Evolutionary conservation across 2,113 vertebrate species (phyloP), one percentile per base, ranked within the genome.

Genomic region (Prunella fulvescens): DNA sequence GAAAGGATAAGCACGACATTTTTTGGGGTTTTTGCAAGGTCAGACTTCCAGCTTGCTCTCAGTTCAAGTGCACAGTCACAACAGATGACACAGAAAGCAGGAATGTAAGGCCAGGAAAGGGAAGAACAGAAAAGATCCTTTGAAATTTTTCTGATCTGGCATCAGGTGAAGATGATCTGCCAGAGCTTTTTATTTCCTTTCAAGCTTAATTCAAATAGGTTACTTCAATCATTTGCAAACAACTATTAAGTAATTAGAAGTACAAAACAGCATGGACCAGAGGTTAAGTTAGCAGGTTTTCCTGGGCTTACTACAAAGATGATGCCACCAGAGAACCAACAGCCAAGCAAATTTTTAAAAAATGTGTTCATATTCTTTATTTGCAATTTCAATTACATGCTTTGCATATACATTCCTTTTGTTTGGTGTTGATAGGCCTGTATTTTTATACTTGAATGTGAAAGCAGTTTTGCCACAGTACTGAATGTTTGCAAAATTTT

Each of bases 321-420:
- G 50, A 51, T 72, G 14, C 8, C 47, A 53, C 6, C 12, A 80
- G 37, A 37, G 9, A 73, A 12, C 6, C 42, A 89, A 51, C 2
- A 77, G 24, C 14, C 25, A 77, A 80, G 28, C 9, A 58, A 24
- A 3, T 18, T 40, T 57, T 58, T 19, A 8, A 7, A 9, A 82
- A 6, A 9, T 58, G 3, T 33, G 14, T 60, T 88, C 11, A 9
- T 42, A 39, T 39, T 13, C 20, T 81, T 65, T 47, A 57, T 61
- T 56, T 86, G 19, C 7, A 86, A 45, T 66, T 73, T 84, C 45
- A 69, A 6, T 61, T 77, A 28, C 13, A 44, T 65, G 7, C 8
- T 86, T 76, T 78, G 19, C 14, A 39, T 54, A 39, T 33, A 14
- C 0, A 0, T 3, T 7, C n/a, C 31, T 61, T 72, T 45, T 91